phyloP scores from a whole-genome alignment of 2,113 vertebrate genomes.

The Callionymus lyra region DNA sequence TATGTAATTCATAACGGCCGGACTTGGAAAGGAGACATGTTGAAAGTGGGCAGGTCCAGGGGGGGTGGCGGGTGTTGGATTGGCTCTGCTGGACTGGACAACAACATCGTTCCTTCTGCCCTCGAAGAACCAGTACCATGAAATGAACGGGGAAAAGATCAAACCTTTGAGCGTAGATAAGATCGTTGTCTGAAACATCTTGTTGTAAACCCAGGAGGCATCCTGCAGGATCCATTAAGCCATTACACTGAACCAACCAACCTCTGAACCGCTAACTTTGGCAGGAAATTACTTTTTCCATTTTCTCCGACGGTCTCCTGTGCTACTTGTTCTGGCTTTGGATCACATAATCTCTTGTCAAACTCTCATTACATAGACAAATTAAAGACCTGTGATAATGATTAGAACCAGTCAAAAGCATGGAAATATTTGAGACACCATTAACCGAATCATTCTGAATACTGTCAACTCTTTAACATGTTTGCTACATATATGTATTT shows the following conservation, averaged over 20 bases:
- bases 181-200: conserved; percentile 41
- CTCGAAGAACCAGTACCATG: conserved; percentile 18
- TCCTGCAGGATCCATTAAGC: conserved; percentile 68
- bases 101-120: conserved; percentile 8
- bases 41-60: conserved; percentile 24
- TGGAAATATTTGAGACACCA: too few species aligned
- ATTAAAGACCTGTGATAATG: conserved; percentile 18
- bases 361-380: conserved; percentile 43
- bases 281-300: conserved; percentile 67
- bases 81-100: conserved; percentile 11
- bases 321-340: conserved; percentile 34
- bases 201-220: conserved; percentile 57
- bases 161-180: conserved; percentile 23
- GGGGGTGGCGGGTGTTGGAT: too few species aligned
- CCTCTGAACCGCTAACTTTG: conserved; percentile 63
- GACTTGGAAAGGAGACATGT: conserved; percentile 20
- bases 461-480: too few species aligned
- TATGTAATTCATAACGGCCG: conserved; percentile 25
- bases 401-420: too few species aligned
- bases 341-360: conserved; percentile 33
- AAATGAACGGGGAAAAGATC: conserved; percentile 23
- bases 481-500: too few species aligned
- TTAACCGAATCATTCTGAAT: too few species aligned
- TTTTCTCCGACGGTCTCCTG: conserved; percentile 46
- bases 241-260: conserved; percentile 56